phyloP scores from a whole-genome alignment of 2,797 vertebrate genomes.

The Monodelphis domestica region DNA sequence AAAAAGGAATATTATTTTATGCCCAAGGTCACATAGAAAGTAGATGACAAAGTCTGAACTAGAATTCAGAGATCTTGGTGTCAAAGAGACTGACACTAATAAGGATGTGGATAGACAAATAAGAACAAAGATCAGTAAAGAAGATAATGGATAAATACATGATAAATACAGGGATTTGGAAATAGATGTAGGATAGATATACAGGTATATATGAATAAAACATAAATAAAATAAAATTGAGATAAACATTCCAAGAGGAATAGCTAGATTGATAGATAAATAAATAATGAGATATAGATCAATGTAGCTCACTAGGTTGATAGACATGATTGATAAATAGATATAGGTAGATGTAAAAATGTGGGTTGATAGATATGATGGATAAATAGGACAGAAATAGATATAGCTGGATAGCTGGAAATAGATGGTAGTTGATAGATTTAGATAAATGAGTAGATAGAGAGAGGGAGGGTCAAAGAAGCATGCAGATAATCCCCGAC shows the following conservation, averaged over 20 bases:
- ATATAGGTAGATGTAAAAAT: neutral
- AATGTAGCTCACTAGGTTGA: neutral
- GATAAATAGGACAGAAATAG: neutral
- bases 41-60: neutral
- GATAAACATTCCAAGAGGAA: neutral
- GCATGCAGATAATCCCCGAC: neutral
- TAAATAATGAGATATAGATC: neutral
- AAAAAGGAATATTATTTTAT: neutral
- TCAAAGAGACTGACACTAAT: neutral
- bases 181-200: neutral
- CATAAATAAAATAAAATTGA: neutral
- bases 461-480: neutral
- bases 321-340: neutral
- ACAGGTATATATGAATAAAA: neutral
- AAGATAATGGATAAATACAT: neutral
- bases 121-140: neutral
- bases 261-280: neutral
- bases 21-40: neutral
- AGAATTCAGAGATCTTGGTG: neutral
- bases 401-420: neutral
- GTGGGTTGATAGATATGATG: neutral
- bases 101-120: neutral
- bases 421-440: neutral
- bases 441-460: neutral
- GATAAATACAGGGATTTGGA: neutral